A percentile compares a stretch with the other conserved stretches of the same genome.
Conservation (phyloP, 1,140 invertebrate species). For the Psilanteris sp. region DNA sequence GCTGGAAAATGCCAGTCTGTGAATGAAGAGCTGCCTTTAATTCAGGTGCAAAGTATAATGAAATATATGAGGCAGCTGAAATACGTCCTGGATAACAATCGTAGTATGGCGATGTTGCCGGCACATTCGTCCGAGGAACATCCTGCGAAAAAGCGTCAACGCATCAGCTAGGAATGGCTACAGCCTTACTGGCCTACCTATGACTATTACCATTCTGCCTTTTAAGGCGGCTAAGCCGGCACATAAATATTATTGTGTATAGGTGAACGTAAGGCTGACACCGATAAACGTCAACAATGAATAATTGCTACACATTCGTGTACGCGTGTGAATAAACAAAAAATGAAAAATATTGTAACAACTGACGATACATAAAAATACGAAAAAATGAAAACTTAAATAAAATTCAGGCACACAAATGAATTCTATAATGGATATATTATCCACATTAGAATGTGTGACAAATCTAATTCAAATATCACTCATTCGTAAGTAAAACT, state of each 20-base stretch:
- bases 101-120: constrained; percentile 68
- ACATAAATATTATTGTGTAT: constrained; percentile 43
- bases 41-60: constrained; percentile 89
- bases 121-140: constrained; percentile 76
- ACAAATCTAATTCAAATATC: too few relatives aligned
- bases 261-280: constrained; percentile 64
- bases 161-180: constrained; percentile 84
- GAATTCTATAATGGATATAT: too few relatives aligned
- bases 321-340: background rate
- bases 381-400: background rate
- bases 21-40: constrained; percentile 84
- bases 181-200: constrained; percentile 81
- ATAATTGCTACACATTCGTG: background rate
- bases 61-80: constrained; percentile 92
- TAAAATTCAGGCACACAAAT: too few relatives aligned
- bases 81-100: constrained; percentile 85
- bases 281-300: constrained; percentile 9
- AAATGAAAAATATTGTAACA: too few relatives aligned
- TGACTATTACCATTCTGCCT: constrained; percentile 79
- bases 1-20: constrained; percentile 85
- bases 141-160: constrained; percentile 81
- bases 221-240: constrained; percentile 66
- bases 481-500: too few relatives aligned
- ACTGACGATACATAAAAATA: background rate
- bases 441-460: too few relatives aligned